Base-by-base conservation (phyloP, 2,113 vertebrate genomes). In the Coreoperca whiteheadi region DNA sequence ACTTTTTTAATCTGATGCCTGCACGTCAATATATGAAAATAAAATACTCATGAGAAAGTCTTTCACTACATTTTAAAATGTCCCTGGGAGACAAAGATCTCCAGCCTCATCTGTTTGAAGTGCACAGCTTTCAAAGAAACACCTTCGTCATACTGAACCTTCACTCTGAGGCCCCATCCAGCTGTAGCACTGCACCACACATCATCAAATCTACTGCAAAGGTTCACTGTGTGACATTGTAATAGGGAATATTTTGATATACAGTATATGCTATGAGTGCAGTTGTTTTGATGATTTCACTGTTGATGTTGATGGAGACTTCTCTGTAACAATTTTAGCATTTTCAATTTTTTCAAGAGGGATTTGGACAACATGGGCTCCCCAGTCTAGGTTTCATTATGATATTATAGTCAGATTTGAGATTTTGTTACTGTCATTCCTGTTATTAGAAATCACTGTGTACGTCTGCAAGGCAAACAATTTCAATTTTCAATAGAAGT, bases 1-100 rank as follows among this genome's bases (percentile, higher is more conserved):
- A 32, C 6, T 30, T 8, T 32, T 61, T 21, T 5, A 61, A 21
- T 34, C 8, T 34, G 30, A 34, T 39, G 34, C 53, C 9, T 34
- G 28, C 2, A 15, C 0, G 0, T 32, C 43, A 21, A 30, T 32
- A 32, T 21, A 6, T 4, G 21, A 34, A 23, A 34, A 51, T 69
- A 23, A 34, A 69, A 69, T 6, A 69, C n/a, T 69, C 30, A 69
- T 51, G 63, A 66, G 23, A 30, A 30, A 30, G 15, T 5, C 4
- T 9, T 25, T 46, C 25, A 1, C 21, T 15, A 10, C 21, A 56
- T 56, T 48, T 43, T 15, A 20, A 43, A 25, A 10, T 20, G 50
- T 48, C 28, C 39, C 50, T 64, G 69, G 28, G 60, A 73, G 69
- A 65, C 32, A 30, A 53, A 48, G 61, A 76, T 28, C 16, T 77